Evolutionary conservation across 2,797 vertebrate genomes (phyloP), one percentile per base, ranked within the genome.

Genomic region (Nannoperca obscura): DNA sequence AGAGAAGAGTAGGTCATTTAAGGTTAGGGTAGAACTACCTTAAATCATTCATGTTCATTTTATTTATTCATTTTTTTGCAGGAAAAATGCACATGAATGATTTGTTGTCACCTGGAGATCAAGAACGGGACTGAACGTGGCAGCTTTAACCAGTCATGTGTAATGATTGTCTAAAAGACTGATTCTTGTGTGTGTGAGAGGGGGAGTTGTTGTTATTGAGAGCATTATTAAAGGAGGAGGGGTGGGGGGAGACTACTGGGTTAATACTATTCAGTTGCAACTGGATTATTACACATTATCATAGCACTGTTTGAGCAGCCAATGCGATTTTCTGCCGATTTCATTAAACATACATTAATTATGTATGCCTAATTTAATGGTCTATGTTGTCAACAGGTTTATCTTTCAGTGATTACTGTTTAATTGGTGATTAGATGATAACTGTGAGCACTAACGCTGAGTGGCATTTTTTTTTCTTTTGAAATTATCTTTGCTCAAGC

Each of bases 331-430:
- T 89, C 65, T 82, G 72, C 73, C 54, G 44, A 78, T 86, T 86
- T 86, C 81, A 88, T 92, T 90, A 72, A 82, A 86, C 82, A 69
- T 76, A 76, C 85, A 85, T 92, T 89, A 83, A 92, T 93, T 91
- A 91, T 87, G 84, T 68, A 89, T 71, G 74, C 71, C 76, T 79
- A 71, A 88, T 91, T 87, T 92, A 92, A 89, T 89, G 80, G 84
- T 90, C 74, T 76, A 63, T 69, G 85, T 76, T 86, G 91, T 92
- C 85, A 91, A 84, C 87, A 85, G 88, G 82, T 91, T 92, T 89
- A 89, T 91, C 88, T 86, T 69, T 72, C 64, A 66, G 55, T 83
- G 82, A 92, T 88, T 86, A 71, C 65, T 67, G 67, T 91, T 91
- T 90, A 92, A 89, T 92, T 88, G 66, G 77, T 89, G 82, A 91